Evolutionary conservation across 53 echinoderm and acorn worm species (phyloP).

Genomic region (Mesocentrotus franciscanus): DNA sequence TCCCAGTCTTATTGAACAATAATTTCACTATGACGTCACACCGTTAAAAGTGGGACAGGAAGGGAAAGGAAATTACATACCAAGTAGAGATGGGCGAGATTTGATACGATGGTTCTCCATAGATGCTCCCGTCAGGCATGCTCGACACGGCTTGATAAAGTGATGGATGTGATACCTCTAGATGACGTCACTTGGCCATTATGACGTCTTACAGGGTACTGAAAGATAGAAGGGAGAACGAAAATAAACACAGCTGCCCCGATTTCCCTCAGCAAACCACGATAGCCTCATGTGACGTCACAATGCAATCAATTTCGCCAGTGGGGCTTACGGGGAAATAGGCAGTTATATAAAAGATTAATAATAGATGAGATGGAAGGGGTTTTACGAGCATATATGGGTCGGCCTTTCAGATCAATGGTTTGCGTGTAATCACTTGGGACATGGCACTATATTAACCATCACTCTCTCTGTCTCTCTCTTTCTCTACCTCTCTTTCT

Average conservation of each 20-base stretch:
- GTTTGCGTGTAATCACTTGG: slow-evolving; percentile 48
- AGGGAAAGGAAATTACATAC: slow-evolving; percentile 50
- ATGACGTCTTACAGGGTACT: slow-evolving; percentile 51
- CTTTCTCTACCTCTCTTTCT: not conserved
- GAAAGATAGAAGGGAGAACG: slow-evolving; percentile 47
- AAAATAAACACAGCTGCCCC: slow-evolving; percentile 69
- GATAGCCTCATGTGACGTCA: slow-evolving; percentile 59
- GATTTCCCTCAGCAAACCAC: slow-evolving; percentile 30
- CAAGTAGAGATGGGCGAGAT: slow-evolving; percentile 7
- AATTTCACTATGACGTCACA: slow-evolving; percentile 45
- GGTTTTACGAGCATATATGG: slow-evolving; percentile 44
- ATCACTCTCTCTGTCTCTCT: slow-evolving; percentile 4
- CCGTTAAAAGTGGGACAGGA: slow-evolving; percentile 50
- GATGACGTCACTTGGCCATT: slow-evolving; percentile 54
- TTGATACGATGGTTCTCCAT: slow-evolving; percentile 15
- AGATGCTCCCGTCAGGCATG: slow-evolving; percentile 55
- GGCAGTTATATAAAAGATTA: slow-evolving; percentile 26
- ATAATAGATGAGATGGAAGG: slow-evolving; percentile 26
- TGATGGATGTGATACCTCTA: slow-evolving; percentile 57
- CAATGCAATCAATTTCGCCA: slow-evolving; percentile 65
- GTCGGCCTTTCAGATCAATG: slow-evolving; percentile 55
- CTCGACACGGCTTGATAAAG: slow-evolving; percentile 64
- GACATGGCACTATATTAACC: slow-evolving; percentile 46
- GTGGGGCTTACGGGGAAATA: slow-evolving; percentile 45
- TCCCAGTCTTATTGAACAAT: slow-evolving; percentile 26